Evolutionary conservation across 2,888 invertebrate species (phyloP), one percentile per base, ranked within the genome.

Genomic region (Spodoptera exigua): DNA sequence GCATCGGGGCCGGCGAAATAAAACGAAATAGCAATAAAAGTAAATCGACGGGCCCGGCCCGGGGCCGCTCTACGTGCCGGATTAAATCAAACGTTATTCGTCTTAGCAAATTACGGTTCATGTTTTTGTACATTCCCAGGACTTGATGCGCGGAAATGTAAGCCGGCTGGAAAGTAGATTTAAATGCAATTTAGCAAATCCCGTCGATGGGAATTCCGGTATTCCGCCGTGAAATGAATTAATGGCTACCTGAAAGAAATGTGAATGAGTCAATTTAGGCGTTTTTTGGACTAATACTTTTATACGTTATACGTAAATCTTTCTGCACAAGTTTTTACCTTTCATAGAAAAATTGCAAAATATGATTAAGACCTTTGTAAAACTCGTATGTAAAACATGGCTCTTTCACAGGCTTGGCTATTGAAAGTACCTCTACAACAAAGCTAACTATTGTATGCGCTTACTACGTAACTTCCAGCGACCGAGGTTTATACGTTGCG

Each of bases 1-100:
- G 78, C 86, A 84, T 82, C 81, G 84, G 82, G 76, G 81, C 83
- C 78, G 77, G 77, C 78, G 87, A 86, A 91, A 92, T 92, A 92
- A 92, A 92, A 91, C 91, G 90, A 86, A 91, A 91, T 89, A 89
- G 90, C 89, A 90, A 92, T 92, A 91, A 93, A 93, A 92, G 91
- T 90, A 92, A 92, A 93, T 93, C 91, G 92, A 89, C 89, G 87
- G 83, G 81, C 83, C 87, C 82, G 81, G 82, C 85, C 79, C 73
- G 78, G 76, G 84, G 82, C 77, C 79, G 82, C 79, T 82, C 89
- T 88, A 90, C 90, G 91, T 90, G 91, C 89, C 85, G 90, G 90
- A 91, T 92, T 90, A 92, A 92, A 91, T 92, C 93, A 92, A 92
- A 92, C 91, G 88, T 91, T 92, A 92, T 92, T 92, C 89, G 91